Base-by-base conservation (phyloP, 2,797 vertebrate species). In the Enteromius radiatus region DNA sequence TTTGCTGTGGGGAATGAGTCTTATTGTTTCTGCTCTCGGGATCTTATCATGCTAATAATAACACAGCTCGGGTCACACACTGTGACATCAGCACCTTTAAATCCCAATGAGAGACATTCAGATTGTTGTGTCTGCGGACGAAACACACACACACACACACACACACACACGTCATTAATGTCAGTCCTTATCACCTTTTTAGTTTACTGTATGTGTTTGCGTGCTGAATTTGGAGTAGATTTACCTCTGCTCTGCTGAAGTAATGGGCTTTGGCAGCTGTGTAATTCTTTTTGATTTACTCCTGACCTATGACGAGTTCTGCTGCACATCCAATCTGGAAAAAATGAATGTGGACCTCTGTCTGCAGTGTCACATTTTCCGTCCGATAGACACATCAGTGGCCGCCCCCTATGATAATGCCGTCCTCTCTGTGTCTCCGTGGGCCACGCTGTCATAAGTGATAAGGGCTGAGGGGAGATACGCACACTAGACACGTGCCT, bases 181-280 rank as follows among this genome's bases (percentile, higher is more conserved):
- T 52, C 52, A 54, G 71, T 77, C 38, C 47, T 78, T 63, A 74
- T 80, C 83, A 86, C 15, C 10, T 65, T 38, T 33, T 67, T 59
- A 61, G 71, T 74, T 36, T 56, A 17, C 38, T 38, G 33, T 73
- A 65, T 59, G n/a, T 36, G 43, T 52, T 33, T 43, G 89, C 76
- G 21, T 3, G 2, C 17, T 67, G 43, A 7, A 52, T 45, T 3
- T 23, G 11, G 26, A 81, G 59, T 81, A 81, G 64, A 89, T 90
- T 87, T 91, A 91, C 84, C 89, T 87, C 83, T 65, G 84, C 85
- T 91, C 86, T 87, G 92, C 87, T 87, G 85, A 87, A 80, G 80
- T 94, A 94, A 94, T 92, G 85, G 88, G 88, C 91, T 93, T 88
- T 92, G 93, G 91, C 93, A 94, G 92, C 93, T 93, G 92, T 93